A percentile compares a stretch with the other conserved stretches of the same genome.
Conservation (phyloP, 2,113 vertebrate species). For the Macrotis lagotis region DNA sequence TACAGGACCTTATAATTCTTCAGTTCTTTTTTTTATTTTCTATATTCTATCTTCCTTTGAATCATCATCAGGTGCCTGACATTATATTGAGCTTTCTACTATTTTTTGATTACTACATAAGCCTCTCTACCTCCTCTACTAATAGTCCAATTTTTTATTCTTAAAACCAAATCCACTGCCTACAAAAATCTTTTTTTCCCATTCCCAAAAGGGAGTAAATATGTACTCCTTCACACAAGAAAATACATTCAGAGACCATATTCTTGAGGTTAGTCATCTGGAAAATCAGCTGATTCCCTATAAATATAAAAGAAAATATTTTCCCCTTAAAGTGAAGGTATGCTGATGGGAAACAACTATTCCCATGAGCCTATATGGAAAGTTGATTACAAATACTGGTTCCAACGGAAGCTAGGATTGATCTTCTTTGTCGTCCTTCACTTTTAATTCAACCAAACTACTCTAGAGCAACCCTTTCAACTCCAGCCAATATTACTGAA, state of each 20-base stretch:
- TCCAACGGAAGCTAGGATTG: neutral
- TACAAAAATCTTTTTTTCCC: neutral
- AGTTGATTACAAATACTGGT: neutral
- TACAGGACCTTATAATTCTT: neutral
- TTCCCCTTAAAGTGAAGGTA: neutral
- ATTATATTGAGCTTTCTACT: neutral
- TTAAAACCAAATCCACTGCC: neutral
- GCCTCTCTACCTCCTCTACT: neutral
- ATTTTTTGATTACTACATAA: neutral
- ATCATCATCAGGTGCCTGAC: neutral
- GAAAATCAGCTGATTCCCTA: neutral
- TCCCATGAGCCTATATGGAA: neutral
- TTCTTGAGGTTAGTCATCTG: neutral
- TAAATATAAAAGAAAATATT: neutral
- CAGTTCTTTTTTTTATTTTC: neutral
- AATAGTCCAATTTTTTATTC: neutral
- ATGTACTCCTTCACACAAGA: neutral
- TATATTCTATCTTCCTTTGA: neutral
- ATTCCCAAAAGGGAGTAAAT: neutral
- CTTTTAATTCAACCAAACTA: neutral
- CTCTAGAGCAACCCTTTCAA: slow-evolving; percentile 3
- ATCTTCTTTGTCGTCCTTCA: neutral
- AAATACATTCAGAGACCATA: neutral
- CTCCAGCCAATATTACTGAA: slow-evolving; percentile 49
- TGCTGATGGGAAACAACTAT: neutral